Base-by-base conservation (phyloP, 2,888 invertebrate species). In the Leptopilina myrica region DNA sequence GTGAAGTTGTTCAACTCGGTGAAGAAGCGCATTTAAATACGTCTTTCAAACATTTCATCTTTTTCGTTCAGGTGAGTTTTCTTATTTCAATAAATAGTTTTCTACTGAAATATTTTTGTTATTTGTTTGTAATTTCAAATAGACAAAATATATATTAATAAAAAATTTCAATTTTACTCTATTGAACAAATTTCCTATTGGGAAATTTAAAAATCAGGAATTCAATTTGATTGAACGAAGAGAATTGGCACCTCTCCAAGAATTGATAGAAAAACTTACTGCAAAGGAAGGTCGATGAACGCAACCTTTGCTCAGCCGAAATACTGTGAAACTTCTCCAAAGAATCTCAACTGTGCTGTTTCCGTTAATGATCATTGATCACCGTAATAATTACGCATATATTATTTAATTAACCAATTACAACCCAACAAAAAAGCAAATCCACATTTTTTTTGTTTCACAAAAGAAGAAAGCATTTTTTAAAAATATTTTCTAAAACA, bases 1-100 rank as follows among this genome's bases (percentile, higher is more conserved):
- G 97, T 79, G 97, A 99, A 93, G 98, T 99, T 83, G 98, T 99
- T 79, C 97, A 98, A 92, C 94, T 99, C 80, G 98, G 98, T 77
- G 99, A 99, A 92, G 99, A 99, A 92, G 99, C 99, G 78, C 99
- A 99, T 92, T 95, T 99, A 87, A 99, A 99, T 93, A 99, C 99
- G 81, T 98, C 98, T 87, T 99, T 99, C 93, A 99, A 99, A 92
- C 99, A 99, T 93, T 99, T 99, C 92, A 99, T 99, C 91, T 99
- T 98, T 93, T 98, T 98, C 91, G 98, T 98, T 83, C 97, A 97
- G 94, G 97, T 95, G 89, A 87, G 86, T 80, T 33, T 64, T n/a
- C 46, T 46, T 46, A 73, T 78, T 64, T 73, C 62, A 14, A 76
- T 40, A 20, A 20, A 20, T 20, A 20, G 20, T 20, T 20, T 20